These are phyloP conservation scores for Synanceia verrucosa DNA, from an alignment of 2,797 vertebrate species.

Conservation along the genomic window DNA sequence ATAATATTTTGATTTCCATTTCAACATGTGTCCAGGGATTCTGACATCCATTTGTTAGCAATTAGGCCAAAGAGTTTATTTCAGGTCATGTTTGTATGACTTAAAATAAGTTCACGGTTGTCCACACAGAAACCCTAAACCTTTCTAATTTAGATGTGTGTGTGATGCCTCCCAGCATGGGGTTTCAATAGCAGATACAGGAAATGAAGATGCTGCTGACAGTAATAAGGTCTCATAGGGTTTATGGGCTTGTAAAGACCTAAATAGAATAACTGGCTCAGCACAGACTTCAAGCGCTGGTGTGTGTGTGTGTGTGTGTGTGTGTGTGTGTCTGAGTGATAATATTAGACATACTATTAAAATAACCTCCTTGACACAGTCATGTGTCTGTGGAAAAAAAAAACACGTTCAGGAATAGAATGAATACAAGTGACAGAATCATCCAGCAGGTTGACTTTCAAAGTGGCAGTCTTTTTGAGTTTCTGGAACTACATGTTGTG, in stretches of 20 bases:
- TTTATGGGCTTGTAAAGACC: constrained; percentile 33
- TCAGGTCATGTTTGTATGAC: neutral
- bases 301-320: neutral
- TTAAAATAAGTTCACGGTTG: constrained; percentile 1
- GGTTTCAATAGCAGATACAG: constrained; percentile 35
- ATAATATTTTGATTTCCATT: no score
- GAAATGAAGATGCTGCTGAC: constrained; percentile 42
- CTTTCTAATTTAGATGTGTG: constrained; percentile 1
- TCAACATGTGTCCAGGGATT: neutral
- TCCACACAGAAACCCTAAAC: neutral
- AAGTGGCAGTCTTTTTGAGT: neutral
- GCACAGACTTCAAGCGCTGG: neutral
- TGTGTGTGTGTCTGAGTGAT: neutral
- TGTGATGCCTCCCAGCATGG: constrained; percentile 9
- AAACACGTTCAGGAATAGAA: neutral
- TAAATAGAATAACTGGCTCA: constrained; percentile 25
- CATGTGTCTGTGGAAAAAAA: neutral
- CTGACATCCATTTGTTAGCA: constrained; percentile 21
- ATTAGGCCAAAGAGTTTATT: constrained; percentile 4
- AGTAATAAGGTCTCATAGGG: constrained; percentile 3
- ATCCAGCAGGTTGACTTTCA: neutral
- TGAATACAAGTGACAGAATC: neutral
- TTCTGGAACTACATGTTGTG: neutral
- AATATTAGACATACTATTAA: neutral
- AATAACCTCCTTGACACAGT: neutral